These are phyloP conservation scores for Glossophaga mutica DNA, from an alignment of 2,797 vertebrate genomes.

Conservation along the genomic window DNA sequence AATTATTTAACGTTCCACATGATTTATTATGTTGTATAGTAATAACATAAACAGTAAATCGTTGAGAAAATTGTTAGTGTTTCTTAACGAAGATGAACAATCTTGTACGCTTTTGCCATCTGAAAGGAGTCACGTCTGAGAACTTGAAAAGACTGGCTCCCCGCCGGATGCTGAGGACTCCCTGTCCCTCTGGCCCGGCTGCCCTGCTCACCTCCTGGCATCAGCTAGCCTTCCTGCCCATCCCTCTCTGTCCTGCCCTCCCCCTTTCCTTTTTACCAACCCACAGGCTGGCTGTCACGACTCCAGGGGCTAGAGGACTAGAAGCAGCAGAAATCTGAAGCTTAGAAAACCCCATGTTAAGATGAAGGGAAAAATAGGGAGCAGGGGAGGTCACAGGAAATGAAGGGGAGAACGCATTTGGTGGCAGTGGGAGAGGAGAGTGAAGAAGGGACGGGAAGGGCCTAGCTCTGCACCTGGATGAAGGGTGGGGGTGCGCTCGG, in stretches of 20 bases:
- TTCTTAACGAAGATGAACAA: background rate
- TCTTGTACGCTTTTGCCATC: background rate
- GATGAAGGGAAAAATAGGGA: background rate
- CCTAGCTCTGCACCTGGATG: background rate
- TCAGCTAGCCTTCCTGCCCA: background rate
- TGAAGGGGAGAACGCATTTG: background rate
- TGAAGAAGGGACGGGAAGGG: background rate
- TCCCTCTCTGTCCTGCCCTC: background rate
- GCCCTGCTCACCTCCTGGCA: background rate
- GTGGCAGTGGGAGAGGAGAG: background rate
- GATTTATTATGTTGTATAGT: background rate
- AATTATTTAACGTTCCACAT: background rate
- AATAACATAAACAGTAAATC: background rate
- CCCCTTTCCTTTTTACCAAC: background rate
- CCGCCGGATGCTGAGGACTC: too few species aligned
- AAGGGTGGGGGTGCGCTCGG: background rate
- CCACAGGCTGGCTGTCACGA: background rate
- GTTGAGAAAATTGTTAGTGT: background rate
- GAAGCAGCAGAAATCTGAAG: background rate
- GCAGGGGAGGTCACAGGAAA: background rate
- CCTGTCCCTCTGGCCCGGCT: background rate
- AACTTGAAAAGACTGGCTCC: background rate
- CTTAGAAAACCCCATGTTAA: background rate
- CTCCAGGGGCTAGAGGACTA: background rate
- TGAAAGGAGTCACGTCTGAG: background rate